Conservation (phyloP, 2,113 vertebrate genomes). For the Bolborhynchus lineola region DNA sequence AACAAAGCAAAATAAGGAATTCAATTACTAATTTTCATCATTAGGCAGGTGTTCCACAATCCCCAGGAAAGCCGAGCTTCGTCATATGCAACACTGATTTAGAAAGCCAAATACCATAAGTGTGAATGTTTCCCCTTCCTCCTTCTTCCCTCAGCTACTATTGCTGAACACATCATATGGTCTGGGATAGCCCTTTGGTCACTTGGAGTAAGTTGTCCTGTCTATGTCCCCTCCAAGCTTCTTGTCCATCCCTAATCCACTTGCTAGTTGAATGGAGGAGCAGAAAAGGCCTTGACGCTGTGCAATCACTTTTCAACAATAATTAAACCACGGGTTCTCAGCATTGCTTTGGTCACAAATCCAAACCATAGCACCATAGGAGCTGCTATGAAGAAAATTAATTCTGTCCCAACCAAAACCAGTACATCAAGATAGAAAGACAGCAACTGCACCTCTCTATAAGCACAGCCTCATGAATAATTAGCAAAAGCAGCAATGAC, state of each 20-base stretch:
- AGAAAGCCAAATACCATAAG: not conserved
- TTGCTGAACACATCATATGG: not conserved
- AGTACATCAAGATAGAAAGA: not conserved
- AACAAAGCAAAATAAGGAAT: not conserved
- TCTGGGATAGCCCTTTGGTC: not conserved
- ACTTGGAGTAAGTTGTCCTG: not conserved
- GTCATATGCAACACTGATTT: not conserved
- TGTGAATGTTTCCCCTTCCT: rapidly evolving
- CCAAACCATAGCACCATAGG: not conserved
- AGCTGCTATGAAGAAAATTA: not conserved
- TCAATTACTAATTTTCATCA: not conserved
- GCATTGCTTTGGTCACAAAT: not conserved
- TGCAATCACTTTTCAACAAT: not conserved
- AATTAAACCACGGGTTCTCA: not conserved
- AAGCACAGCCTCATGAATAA: not conserved
- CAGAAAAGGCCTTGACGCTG: not conserved
- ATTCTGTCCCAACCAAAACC: not conserved
- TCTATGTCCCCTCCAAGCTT: not conserved
- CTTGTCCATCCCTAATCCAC: not conserved
- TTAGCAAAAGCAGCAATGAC: not conserved
- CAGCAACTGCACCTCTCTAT: not conserved
- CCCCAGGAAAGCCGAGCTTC: not conserved
- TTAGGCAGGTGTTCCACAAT: not conserved
- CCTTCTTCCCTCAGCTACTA: not conserved
- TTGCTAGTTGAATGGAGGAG: rapidly evolving